Evolutionary conservation across 2,888 invertebrate genomes (phyloP), one percentile per base, ranked within the genome.

Genomic region (Drosophila lacicola): DNA sequence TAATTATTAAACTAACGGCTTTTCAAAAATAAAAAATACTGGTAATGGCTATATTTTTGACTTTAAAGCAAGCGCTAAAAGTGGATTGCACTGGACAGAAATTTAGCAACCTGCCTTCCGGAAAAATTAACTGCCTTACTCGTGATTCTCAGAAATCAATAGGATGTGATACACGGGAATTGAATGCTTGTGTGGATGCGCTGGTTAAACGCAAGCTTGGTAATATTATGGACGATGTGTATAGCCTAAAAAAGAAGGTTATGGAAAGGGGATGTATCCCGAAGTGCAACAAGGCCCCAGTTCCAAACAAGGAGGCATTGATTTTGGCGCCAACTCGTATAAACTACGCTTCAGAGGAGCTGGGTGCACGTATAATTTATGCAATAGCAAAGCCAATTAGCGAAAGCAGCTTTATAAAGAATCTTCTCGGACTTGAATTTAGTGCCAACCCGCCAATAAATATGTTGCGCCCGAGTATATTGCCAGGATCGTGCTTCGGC

Each of bases 401-500:
- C 2, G 37, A 70, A 0, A 58, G 55, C 0, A 86, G 70, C 34
- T 11, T 89, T 2, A 2, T 88, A 0, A 84, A 75, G 58, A 45
- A 42, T 0, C 10, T 89, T 1, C 55, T 91, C 3, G 85, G 89
- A 0, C 54, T 90, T 19, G 83, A 89, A 3, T 91, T 80, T 17
- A 78, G 71, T 13, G 67, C 78, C 0, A 91, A 91, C 80, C 82
- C 90, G 3, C 91, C 91, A 0, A 61, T 90, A 8, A 83, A 81
- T 47, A 82, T 91, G 74, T 34, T 91, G 1, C 76, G 74, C 0
- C 34, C 83, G 0, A 79, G 62, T 14, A 47, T 90, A 49, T 54
- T 74, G 4, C 80, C 91, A 0, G 91, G 91, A 1, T 62, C 78
- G 4, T 91, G 91, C 19, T 91, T 91, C 54, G 90, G 80, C 0